Evolutionary conservation across 2,888 invertebrate species (phyloP).

Genomic region (Temnothorax ravouxi): DNA sequence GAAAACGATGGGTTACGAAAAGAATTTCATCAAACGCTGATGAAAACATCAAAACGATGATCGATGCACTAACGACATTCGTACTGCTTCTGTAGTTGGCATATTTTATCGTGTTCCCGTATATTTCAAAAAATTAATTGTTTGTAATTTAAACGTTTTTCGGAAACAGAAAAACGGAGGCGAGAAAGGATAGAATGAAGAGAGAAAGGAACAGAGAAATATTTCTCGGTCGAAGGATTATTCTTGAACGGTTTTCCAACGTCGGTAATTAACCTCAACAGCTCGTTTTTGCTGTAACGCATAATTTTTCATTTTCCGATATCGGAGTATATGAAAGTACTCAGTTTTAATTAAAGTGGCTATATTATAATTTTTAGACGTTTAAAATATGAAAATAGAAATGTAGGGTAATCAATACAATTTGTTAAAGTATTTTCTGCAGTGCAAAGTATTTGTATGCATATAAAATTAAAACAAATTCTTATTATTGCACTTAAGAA

Average conservation of each 20-base stretch:
- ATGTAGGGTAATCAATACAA: background rate
- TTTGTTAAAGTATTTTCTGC: background rate
- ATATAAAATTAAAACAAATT: background rate
- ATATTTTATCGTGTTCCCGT: background rate
- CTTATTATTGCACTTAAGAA: background rate
- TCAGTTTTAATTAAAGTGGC: slow-evolving; percentile 41
- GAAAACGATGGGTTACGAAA: slow-evolving; percentile 54
- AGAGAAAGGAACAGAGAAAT: background rate
- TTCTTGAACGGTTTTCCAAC: background rate
- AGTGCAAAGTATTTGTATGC: background rate
- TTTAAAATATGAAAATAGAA: slow-evolving; percentile 1
- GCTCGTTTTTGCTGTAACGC: slow-evolving; percentile 32
- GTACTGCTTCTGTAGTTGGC: background rate
- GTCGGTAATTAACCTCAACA: slow-evolving; percentile 38
- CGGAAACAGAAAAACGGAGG: background rate
- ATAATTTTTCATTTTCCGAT: slow-evolving; percentile 38
- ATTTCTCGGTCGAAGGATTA: slow-evolving; percentile 19
- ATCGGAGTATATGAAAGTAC: slow-evolving; percentile 14
- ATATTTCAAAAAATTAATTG: slow-evolving; percentile 14
- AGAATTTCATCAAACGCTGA: slow-evolving; percentile 62
- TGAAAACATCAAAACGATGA: slow-evolving; percentile 44
- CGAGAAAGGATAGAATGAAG: background rate
- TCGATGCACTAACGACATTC: background rate
- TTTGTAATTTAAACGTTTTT: slow-evolving; percentile 13
- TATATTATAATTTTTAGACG: slow-evolving; percentile 17